Conservation (phyloP, 1,140 invertebrate genomes). For the Drosophila sulfurigaster region DNA sequence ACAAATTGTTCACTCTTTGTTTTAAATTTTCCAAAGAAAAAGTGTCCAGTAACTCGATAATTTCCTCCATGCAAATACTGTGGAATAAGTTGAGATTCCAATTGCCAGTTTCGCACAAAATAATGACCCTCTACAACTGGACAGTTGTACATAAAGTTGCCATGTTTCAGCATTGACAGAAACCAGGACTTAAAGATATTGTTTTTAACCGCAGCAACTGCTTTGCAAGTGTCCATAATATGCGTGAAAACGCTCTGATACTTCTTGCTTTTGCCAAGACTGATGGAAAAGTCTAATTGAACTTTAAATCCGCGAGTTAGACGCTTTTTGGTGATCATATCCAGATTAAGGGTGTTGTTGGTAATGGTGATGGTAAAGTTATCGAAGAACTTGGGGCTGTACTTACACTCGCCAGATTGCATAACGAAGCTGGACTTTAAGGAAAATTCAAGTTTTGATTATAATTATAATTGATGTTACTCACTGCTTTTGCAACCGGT, state of each 20-base stretch:
- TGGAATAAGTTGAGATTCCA: conserved; percentile 51
- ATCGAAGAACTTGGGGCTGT: conserved; percentile 45
- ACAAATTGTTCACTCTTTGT: conserved; percentile 55
- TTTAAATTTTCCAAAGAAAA: conserved; percentile 66
- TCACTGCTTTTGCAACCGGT: conserved; percentile 37
- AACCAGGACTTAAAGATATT: conserved; percentile 69
- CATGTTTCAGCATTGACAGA: conserved; percentile 52
- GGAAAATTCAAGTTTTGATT: background rate
- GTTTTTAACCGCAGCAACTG: conserved; percentile 44
- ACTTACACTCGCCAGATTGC: conserved; percentile 47
- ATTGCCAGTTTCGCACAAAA: conserved; percentile 53
- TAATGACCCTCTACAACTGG: conserved; percentile 55
- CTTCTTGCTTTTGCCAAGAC: conserved; percentile 36
- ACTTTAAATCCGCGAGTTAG: conserved; percentile 49
- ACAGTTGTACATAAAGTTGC: conserved; percentile 65
- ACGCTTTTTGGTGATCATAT: conserved; percentile 43
- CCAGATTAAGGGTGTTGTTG: conserved; percentile 61
- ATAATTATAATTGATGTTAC: background rate
- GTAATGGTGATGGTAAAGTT: conserved; percentile 51
- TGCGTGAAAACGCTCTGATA: conserved; percentile 65
- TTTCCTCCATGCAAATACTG: conserved; percentile 57
- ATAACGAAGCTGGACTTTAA: conserved; percentile 42
- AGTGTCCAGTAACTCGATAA: conserved; percentile 55
- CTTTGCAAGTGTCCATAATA: conserved; percentile 52
- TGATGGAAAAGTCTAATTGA: conserved; percentile 57